These are phyloP conservation scores for Hydrochoerus hydrochaeris DNA, from an alignment of 2,113 vertebrate genomes.

Conservation along the genomic window DNA sequence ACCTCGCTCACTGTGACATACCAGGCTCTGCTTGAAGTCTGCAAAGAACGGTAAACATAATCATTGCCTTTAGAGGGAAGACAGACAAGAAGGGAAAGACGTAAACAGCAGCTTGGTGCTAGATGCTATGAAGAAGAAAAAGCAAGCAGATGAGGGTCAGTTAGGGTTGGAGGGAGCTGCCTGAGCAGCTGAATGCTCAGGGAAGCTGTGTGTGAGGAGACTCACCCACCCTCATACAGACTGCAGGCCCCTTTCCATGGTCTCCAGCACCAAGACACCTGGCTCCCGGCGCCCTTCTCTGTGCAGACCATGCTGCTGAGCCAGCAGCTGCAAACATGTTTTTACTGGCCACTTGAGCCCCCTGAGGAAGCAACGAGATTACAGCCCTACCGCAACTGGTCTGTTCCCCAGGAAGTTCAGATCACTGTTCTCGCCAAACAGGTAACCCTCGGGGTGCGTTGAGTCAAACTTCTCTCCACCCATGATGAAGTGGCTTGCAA, in stretches of 20 bases:
- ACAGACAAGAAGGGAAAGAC: background rate
- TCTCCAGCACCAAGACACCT: background rate
- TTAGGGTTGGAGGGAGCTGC: background rate
- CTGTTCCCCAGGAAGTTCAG: slow-evolving; percentile 98
- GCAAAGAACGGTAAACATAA: no score
- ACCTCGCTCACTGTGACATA: background rate
- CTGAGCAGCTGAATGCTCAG: no score
- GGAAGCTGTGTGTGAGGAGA: background rate
- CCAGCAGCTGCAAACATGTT: background rate
- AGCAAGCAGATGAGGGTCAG: background rate
- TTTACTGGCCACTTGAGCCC: background rate
- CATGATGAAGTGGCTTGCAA: slow-evolving; percentile 99
- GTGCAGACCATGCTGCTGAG: background rate
- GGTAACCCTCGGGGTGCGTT: slow-evolving; percentile 96
- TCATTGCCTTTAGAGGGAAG: background rate
- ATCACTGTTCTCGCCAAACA: slow-evolving; percentile 99
- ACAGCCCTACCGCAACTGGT: slow-evolving; percentile 92
- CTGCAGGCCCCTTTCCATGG: background rate
- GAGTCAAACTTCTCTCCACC: slow-evolving; percentile 99
- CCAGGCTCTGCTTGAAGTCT: background rate
- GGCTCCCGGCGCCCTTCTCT: background rate
- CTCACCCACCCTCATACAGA: background rate
- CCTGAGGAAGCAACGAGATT: rapidly evolving
- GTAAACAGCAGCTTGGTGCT: background rate
- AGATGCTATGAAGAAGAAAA: background rate